These are phyloP conservation scores for Chaetodon trifasciatus DNA, from an alignment of 2,797 vertebrate genomes.

Conservation along the genomic window DNA sequence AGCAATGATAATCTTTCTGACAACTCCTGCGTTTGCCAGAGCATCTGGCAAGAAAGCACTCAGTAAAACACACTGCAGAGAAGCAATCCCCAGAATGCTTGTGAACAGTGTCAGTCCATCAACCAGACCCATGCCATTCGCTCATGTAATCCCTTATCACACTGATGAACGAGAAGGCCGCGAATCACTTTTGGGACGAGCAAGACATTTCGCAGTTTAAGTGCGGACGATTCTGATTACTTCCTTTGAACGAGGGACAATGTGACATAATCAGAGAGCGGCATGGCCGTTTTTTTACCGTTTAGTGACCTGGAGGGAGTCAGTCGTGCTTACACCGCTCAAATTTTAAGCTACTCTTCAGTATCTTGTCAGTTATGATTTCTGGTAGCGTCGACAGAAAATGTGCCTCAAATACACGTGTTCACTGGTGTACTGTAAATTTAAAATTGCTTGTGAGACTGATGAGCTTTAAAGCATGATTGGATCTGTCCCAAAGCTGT, in stretches of 20 bases:
- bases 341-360: constrained; percentile 23
- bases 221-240: constrained; percentile 53
- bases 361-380: constrained; percentile 24
- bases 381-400: neutral
- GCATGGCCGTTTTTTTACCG: constrained; percentile 42
- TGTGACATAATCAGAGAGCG: constrained; percentile 44
- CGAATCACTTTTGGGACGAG: constrained; percentile 46
- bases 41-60: constrained; percentile 46
- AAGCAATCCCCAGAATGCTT: constrained; percentile 46
- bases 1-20: constrained; percentile 68
- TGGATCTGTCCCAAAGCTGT: constrained; percentile 20
- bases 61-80: constrained; percentile 31
- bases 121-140: constrained; percentile 47
- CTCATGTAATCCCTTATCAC: constrained; percentile 62
- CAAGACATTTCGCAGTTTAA: constrained; percentile 68
- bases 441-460: constrained; percentile 1
- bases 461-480: constrained; percentile 29
- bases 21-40: constrained; percentile 65
- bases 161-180: constrained; percentile 59
- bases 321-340: constrained; percentile 30
- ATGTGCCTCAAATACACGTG: neutral
- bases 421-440: constrained; percentile 13
- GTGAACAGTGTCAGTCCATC: constrained; percentile 65
- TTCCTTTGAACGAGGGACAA: constrained; percentile 40
- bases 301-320: constrained; percentile 44